phyloP scores from a whole-genome alignment of 2,888 invertebrate species.

The Pilophorus perplexus region DNA sequence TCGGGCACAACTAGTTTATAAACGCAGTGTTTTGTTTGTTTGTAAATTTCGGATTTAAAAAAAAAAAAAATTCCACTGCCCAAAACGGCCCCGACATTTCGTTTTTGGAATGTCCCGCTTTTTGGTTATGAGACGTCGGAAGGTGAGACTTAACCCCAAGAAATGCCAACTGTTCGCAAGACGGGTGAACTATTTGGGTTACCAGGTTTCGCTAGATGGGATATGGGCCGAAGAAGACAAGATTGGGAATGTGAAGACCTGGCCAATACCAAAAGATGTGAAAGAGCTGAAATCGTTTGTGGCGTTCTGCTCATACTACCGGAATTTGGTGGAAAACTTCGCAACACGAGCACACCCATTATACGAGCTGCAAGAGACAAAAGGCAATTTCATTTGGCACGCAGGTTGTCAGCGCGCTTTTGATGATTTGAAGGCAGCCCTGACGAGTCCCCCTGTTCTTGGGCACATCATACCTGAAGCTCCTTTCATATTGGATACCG shows the following conservation, averaged over 20 bases:
- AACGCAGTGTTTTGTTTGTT: no score
- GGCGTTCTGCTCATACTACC: constrained; percentile 10
- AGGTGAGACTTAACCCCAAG: background rate
- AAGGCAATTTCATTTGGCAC: background rate
- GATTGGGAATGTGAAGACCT: background rate
- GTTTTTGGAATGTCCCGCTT: no score
- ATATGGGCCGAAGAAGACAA: background rate
- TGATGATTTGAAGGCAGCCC: background rate
- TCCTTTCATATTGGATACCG: background rate
- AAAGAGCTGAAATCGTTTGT: no score
- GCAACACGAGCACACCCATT: background rate
- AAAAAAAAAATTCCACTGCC: no score
- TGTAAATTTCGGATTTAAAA: no score
- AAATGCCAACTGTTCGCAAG: background rate
- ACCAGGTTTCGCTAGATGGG: background rate
- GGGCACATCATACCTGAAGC: background rate
- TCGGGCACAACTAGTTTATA: no score
- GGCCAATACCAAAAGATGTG: background rate
- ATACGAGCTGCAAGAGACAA: background rate
- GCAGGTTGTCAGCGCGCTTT: background rate
- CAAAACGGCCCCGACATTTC: no score
- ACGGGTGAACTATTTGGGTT: background rate
- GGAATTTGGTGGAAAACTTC: background rate
- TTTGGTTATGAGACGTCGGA: background rate
- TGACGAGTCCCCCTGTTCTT: background rate